Percentiles rank a stretch among this genome's conserved stretches.
Conservation (phyloP, 2,888 invertebrate genomes). For the Agonopterix alstromeriana region DNA sequence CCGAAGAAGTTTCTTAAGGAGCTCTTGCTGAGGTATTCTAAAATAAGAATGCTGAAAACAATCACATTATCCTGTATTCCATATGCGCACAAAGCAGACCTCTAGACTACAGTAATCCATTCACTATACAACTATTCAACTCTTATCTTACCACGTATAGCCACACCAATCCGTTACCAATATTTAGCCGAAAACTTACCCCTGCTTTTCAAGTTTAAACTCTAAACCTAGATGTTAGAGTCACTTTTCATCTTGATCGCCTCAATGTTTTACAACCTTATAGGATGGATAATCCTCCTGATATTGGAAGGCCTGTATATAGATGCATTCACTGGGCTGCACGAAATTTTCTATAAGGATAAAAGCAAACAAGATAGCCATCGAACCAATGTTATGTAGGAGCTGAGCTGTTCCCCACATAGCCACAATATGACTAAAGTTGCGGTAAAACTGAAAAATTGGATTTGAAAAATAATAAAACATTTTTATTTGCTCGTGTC, state of each 20-base stretch:
- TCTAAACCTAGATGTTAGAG: conserved; percentile 27
- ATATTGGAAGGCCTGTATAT: conserved; percentile 69
- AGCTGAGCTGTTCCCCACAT: conserved; percentile 4
- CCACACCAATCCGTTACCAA: conserved; percentile 70
- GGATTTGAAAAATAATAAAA: conserved; percentile 39
- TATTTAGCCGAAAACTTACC: conserved; percentile 66
- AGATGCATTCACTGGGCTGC: conserved; percentile 70
- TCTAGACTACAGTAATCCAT: conserved; percentile 47
- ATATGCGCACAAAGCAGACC: conserved; percentile 41
- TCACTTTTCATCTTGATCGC: conserved; percentile 26
- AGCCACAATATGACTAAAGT: conserved; percentile 5
- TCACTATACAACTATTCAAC: conserved; percentile 68
- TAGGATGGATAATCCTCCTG: conserved; percentile 64
- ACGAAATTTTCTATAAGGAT: conserved; percentile 76
- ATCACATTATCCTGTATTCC: too few species aligned
- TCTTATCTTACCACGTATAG: conserved; percentile 66
- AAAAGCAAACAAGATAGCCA: conserved; percentile 75
- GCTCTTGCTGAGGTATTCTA: too few species aligned
- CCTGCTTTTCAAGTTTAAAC: conserved; percentile 31
- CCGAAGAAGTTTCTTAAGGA: too few species aligned
- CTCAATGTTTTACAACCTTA: conserved; percentile 55
- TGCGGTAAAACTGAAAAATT: conserved; percentile 21
- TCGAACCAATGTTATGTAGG: conserved; percentile 55
- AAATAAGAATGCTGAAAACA: too few species aligned
- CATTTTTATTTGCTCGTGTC: conserved; percentile 43